phyloP scores from a whole-genome alignment of 2,797 vertebrate genomes.

The Nannoperca australis region DNA sequence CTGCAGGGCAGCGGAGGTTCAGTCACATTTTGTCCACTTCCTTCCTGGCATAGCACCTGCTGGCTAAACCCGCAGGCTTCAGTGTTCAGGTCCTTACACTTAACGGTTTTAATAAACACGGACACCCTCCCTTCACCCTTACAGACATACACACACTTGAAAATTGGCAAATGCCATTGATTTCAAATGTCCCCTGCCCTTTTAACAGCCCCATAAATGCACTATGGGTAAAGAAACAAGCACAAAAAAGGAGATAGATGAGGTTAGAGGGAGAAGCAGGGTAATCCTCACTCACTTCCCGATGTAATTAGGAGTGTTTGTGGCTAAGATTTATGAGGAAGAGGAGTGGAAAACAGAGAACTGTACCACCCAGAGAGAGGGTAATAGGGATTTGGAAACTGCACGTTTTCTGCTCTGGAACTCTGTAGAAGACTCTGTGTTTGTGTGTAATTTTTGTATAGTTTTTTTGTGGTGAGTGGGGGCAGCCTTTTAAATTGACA shows the following conservation, averaged over 20 bases:
- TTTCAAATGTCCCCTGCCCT: constrained; percentile 51
- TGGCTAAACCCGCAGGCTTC: constrained; percentile 26
- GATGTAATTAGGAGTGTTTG: constrained; percentile 77
- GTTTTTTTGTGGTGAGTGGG: constrained; percentile 29
- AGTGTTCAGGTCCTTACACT: constrained; percentile 38
- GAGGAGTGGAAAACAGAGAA: constrained; percentile 58
- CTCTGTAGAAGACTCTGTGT: constrained; percentile 28
- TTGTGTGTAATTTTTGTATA: constrained; percentile 38
- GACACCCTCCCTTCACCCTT: constrained; percentile 16
- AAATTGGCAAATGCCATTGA: constrained; percentile 51
- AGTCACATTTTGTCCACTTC: constrained; percentile 42
- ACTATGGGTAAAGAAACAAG: constrained; percentile 41
- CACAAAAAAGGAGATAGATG: constrained; percentile 63
- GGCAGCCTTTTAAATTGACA: constrained; percentile 64
- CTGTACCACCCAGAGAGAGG: constrained; percentile 73
- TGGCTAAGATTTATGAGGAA: constrained; percentile 66
- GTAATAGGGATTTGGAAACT: constrained; percentile 76
- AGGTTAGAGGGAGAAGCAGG: constrained; percentile 62
- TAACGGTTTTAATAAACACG: constrained; percentile 42
- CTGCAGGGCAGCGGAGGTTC: constrained; percentile 34
- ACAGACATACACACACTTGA: constrained; percentile 29
- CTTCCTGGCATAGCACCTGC: constrained; percentile 56
- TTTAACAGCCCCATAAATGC: constrained; percentile 57
- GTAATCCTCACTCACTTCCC: constrained; percentile 77
- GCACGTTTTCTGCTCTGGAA: constrained; percentile 42